Conservation (phyloP, 2,113 vertebrate species). For the Ramphastos sulfuratus region DNA sequence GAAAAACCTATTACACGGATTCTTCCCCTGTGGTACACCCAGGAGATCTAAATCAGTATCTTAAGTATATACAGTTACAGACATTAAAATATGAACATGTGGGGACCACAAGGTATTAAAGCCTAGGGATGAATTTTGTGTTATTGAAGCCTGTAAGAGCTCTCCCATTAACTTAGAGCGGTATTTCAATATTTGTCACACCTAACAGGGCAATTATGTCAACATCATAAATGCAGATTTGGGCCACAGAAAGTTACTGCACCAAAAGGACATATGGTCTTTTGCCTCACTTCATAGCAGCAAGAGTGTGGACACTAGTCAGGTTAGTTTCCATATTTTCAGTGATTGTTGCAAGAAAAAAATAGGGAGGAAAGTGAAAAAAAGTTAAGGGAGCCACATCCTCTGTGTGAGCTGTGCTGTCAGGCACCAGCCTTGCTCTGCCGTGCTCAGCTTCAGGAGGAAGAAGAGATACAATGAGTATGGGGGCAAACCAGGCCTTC, state of each 20-base stretch:
- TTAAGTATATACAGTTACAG: background rate
- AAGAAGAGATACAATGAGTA: background rate
- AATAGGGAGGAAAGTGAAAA: background rate
- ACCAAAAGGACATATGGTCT: background rate
- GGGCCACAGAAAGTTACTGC: background rate
- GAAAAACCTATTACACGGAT: constrained; percentile 4
- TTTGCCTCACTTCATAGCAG: background rate
- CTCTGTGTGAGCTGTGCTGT: background rate
- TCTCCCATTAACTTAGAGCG: background rate
- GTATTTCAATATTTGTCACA: background rate
- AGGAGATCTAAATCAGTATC: background rate
- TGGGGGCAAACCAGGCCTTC: background rate
- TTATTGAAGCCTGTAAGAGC: background rate
- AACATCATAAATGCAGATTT: background rate
- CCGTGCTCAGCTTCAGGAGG: background rate
- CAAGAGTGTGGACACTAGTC: background rate
- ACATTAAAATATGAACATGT: background rate
- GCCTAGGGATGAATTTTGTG: background rate
- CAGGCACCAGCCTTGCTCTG: background rate
- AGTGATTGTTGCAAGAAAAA: background rate
- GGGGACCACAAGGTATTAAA: background rate
- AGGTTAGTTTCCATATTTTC: background rate
- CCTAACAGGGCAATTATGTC: background rate
- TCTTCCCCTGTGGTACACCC: background rate
- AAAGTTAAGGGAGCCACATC: background rate